phyloP scores from a whole-genome alignment of 2,113 vertebrate genomes.

The Pluvialis apricaria region DNA sequence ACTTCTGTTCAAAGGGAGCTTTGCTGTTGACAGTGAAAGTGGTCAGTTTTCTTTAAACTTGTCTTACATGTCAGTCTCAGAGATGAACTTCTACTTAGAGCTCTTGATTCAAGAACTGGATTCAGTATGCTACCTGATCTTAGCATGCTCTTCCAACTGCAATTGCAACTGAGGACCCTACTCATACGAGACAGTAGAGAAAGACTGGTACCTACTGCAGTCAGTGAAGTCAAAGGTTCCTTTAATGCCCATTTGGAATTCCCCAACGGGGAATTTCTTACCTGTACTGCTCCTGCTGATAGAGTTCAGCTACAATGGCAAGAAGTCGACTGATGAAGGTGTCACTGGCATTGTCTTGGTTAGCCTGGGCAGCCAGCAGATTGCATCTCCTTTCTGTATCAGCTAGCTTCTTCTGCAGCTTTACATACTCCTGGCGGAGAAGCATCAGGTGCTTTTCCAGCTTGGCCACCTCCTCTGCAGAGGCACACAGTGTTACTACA shows the following conservation, averaged over 20 bases:
- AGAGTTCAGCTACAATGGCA: slow-evolving; percentile 88
- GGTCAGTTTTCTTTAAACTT: background rate
- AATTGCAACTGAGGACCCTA: background rate
- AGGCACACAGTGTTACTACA: background rate
- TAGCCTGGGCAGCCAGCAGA: slow-evolving; percentile 84
- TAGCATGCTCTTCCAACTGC: background rate
- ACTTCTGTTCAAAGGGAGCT: background rate
- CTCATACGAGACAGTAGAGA: background rate
- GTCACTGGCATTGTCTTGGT: slow-evolving; percentile 78
- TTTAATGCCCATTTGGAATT: background rate
- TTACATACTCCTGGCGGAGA: slow-evolving; percentile 97
- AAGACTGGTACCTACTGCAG: background rate
- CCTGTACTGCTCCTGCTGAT: slow-evolving; percentile 96
- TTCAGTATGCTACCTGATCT: background rate
- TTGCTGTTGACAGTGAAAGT: background rate
- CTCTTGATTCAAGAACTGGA: background rate
- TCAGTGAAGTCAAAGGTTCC: background rate
- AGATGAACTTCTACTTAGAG: background rate
- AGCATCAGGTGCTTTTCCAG: slow-evolving; percentile 97
- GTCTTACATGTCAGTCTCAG: background rate
- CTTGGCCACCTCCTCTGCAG: slow-evolving; percentile 98
- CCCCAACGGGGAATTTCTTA: slow-evolving; percentile 22
- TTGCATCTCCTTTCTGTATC: slow-evolving; percentile 91
- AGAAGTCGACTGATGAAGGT: slow-evolving; percentile 93
- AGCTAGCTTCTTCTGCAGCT: slow-evolving; percentile 94